phyloP scores from a whole-genome alignment of 2,113 vertebrate genomes.

The Callipepla californica region DNA sequence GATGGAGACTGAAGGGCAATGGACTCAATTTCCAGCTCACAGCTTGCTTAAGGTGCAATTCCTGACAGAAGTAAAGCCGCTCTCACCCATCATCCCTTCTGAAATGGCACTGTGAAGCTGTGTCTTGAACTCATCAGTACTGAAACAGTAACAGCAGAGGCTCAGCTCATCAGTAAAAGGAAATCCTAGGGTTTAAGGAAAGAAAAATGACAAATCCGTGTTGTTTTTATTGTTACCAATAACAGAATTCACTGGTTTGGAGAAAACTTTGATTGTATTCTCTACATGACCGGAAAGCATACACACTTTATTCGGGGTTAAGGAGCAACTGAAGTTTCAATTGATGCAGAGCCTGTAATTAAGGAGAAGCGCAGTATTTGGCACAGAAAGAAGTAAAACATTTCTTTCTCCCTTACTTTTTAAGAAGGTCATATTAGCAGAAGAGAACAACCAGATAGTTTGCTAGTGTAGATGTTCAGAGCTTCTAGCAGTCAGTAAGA shows the following conservation, averaged over 20 bases:
- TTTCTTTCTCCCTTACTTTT: background rate
- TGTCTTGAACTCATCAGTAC: constrained; percentile 66
- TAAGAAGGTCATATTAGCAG: background rate
- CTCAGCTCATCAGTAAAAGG: constrained; percentile 68
- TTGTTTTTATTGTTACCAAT: background rate
- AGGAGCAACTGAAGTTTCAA: background rate
- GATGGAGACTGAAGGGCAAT: background rate
- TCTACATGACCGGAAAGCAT: background rate
- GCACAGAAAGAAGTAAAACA: background rate
- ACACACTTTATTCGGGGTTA: background rate
- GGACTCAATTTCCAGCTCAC: background rate
- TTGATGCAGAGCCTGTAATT: background rate
- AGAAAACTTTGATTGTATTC: background rate
- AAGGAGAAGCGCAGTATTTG: background rate
- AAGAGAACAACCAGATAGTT: background rate
- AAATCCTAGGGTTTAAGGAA: constrained; percentile 21
- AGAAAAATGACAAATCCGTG: background rate
- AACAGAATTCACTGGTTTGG: background rate
- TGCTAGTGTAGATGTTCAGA: background rate
- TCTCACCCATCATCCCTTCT: constrained; percentile 72
- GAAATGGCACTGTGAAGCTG: constrained; percentile 69
- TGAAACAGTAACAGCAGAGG: constrained; percentile 69
- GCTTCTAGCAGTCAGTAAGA: background rate
- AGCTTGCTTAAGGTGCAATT: background rate
- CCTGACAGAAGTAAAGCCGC: background rate